Conservation (phyloP, 2,113 vertebrate species). For the Ginglymostoma cirratum region DNA sequence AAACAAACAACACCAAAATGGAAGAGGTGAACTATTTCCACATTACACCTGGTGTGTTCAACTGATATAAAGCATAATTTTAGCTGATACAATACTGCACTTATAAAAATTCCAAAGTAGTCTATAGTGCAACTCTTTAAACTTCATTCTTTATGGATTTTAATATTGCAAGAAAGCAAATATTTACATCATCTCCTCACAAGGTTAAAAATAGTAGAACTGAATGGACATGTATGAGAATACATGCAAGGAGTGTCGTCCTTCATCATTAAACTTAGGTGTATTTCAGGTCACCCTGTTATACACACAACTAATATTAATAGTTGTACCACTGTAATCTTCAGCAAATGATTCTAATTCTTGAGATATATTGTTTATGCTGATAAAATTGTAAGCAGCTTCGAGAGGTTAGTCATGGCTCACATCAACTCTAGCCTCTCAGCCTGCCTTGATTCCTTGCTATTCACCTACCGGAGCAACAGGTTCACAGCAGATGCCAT, state of each 20-base stretch:
- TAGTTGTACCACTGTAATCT: neutral
- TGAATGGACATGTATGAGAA: neutral
- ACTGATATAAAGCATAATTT: neutral
- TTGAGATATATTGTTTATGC: neutral
- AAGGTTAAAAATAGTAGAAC: neutral
- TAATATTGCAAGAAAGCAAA: neutral
- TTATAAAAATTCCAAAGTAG: neutral
- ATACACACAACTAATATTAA: neutral
- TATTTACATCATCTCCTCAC: neutral
- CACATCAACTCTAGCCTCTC: too few relatives aligned
- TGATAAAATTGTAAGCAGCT: neutral
- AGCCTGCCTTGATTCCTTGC: too few relatives aligned
- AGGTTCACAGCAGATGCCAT: too few relatives aligned
- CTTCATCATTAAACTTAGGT: neutral
- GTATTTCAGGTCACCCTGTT: neutral
- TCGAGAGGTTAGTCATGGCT: neutral
- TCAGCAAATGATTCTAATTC: neutral
- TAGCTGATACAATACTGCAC: neutral
- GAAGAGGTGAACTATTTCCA: neutral
- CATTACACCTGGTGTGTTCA: neutral
- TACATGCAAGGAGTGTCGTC: neutral
- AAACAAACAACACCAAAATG: neutral
- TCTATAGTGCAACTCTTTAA: neutral
- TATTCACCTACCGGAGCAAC: too few relatives aligned
- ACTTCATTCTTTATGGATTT: neutral